Evolutionary conservation across 2,888 invertebrate species (phyloP).

Genomic region (Ochropacha duplaris): DNA sequence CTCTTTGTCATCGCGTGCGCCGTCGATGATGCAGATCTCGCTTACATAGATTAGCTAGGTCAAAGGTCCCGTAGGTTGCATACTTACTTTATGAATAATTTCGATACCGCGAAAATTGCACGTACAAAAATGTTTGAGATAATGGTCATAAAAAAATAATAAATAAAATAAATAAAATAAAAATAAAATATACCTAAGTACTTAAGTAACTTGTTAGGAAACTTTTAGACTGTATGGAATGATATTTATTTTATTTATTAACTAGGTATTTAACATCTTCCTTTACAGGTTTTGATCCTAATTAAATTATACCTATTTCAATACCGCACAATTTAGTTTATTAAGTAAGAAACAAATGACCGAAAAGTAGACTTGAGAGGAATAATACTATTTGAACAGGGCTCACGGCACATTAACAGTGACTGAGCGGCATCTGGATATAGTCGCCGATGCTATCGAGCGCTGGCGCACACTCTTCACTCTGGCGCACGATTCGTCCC

Average conservation of each 20-base stretch:
- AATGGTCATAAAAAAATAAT: too few species aligned
- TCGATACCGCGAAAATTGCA: too few species aligned
- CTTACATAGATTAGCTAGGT: constrained; percentile 52
- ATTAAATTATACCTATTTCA: too few species aligned
- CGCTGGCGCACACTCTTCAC: constrained; percentile 15
- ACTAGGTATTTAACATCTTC: too few species aligned
- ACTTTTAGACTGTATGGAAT: too few species aligned
- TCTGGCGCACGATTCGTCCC: constrained; percentile 29
- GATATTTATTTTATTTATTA: too few species aligned
- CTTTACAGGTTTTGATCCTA: too few species aligned
- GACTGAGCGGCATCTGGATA: constrained; percentile 53
- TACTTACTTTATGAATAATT: neutral
- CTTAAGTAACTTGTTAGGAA: too few species aligned
- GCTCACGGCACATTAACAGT: constrained; percentile 37
- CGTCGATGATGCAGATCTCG: constrained; percentile 34
- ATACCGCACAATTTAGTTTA: too few species aligned
- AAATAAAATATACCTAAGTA: too few species aligned
- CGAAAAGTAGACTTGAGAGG: neutral
- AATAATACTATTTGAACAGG: constrained; percentile 12
- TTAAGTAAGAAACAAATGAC: neutral
- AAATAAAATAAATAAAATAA: too few species aligned
- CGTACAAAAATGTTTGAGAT: too few species aligned
- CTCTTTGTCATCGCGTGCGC: constrained; percentile 50
- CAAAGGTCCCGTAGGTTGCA: constrained; percentile 29
- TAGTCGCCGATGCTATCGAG: constrained; percentile 54